Percentiles rank a stretch among this genome's conserved stretches.
Conservation (phyloP, 2,888 invertebrate species). For the Eupeodes luniger region DNA sequence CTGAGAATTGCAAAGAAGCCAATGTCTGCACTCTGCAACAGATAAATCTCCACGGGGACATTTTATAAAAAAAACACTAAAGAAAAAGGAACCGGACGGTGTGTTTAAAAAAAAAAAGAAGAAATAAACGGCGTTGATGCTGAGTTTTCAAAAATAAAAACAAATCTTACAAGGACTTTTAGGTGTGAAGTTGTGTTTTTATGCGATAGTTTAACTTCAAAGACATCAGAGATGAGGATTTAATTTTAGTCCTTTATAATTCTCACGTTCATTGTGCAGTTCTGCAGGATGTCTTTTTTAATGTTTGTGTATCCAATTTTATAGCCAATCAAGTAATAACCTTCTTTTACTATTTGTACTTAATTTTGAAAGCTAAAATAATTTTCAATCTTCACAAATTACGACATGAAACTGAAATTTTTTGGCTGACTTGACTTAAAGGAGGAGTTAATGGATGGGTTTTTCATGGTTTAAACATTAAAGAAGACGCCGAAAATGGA, state of each 20-base stretch:
- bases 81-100: no score
- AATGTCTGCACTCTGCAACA: background rate
- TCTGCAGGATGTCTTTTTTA: background rate
- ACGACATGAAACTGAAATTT: no score
- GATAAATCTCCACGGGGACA: background rate
- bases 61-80: background rate
- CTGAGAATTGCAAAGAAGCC: background rate
- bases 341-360: background rate
- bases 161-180: background rate
- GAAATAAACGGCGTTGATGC: background rate
- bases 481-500: no score
- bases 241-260: conserved; percentile 67
- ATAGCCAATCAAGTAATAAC: conserved; percentile 16
- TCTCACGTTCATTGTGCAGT: conserved; percentile 18
- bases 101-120: background rate
- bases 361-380: background rate
- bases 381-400: no score
- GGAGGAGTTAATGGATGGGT: no score
- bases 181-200: background rate
- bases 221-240: background rate
- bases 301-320: background rate
- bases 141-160: background rate
- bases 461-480: no score
- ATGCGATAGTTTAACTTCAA: background rate
- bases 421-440: no score